A percentile compares a stretch with the other conserved stretches of the same genome.
These are phyloP conservation scores for Timandra comae DNA, from an alignment of 2,888 invertebrate species.

Conservation along the genomic window DNA sequence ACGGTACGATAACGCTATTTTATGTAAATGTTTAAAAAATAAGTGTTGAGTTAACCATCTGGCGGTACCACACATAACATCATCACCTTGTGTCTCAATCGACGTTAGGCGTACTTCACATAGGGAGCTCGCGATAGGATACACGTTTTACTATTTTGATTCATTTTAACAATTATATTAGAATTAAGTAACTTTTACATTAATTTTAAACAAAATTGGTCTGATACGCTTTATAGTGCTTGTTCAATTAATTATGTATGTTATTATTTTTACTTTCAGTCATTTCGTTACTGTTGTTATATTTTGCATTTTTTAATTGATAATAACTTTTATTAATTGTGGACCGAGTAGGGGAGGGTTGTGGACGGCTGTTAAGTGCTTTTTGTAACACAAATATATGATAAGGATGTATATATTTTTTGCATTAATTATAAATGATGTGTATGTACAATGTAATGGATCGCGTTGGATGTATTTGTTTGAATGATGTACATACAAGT, in stretches of 20 bases:
- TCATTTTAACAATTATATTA: conserved; percentile 6
- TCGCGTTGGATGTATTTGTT: not conserved
- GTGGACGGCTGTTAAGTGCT: conserved; percentile 60
- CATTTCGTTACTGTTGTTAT: conserved; percentile 11
- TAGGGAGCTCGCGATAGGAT: conserved; percentile 44
- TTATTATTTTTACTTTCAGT: not conserved
- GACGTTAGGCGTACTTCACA: conserved; percentile 47
- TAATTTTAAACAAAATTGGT: not conserved
- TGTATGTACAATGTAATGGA: conserved; percentile 44
- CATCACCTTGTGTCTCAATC: conserved; percentile 39
- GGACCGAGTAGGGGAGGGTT: conserved; percentile 35
- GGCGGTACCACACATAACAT: no score
- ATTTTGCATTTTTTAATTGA: no score
- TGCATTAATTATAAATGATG: conserved; percentile 58
- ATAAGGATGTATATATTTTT: conserved; percentile 72
- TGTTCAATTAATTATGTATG: not conserved
- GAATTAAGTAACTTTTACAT: conserved; percentile 5
- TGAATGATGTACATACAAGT: conserved; percentile 54
- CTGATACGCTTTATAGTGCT: not conserved
- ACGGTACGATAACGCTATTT: no score
- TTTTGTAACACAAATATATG: conserved; percentile 51
- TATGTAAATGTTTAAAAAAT: no score
- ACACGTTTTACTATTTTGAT: conserved; percentile 24
- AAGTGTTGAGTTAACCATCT: no score
- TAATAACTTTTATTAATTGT: no score